Evolutionary conservation across 2,797 vertebrate species (phyloP), one percentile per base, ranked within the genome.

Genomic region (Percopsis omiscomaycus): DNA sequence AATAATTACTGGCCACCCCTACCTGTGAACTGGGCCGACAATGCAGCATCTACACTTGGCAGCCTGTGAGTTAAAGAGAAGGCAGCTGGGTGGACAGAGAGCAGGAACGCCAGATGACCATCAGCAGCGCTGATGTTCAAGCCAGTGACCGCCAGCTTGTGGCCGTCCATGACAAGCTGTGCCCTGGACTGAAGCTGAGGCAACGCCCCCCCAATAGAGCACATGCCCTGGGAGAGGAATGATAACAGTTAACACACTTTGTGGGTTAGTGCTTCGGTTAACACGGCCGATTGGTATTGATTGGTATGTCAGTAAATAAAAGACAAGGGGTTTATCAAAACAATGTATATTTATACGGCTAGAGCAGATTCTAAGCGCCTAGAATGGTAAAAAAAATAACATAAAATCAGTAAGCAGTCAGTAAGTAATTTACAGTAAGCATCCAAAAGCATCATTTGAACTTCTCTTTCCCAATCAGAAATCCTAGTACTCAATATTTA

Each of bases 21-120:
- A 94, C 93, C 92, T 75, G 79, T 88, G 68, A 83, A 88, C 63
- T 87, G 90, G 62, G 89, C 78, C 4, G 67, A 76, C 12, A 93
- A 60, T 0, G 44, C 37, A 0, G 91, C 4, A 4, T 48, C 73
- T 61, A 91, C 79, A 49, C 75, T 66, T 32, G 75, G 78, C 0
- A 75, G 87, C 46, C 80, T 69, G n/a, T 80, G 78, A 0, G 82
- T 78, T 45, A 60, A 76, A 65, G 78, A 68, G 1, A 89, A 78
- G 3, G 30, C 15, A 47, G 77, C 69, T 0, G 86, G 91, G 12
- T 71, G 75, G n/a, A 88, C 92, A 55, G 89, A 90, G 6, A 92
- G 72, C 42, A 92, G 51, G 12, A 66, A 44, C 55, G 78, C 69
- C 64, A 92, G 53, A 71, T 28, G 83, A 56, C 92, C 86, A 0